Conservation (phyloP, 2,888 invertebrate genomes). For the Drosophila robusta region DNA sequence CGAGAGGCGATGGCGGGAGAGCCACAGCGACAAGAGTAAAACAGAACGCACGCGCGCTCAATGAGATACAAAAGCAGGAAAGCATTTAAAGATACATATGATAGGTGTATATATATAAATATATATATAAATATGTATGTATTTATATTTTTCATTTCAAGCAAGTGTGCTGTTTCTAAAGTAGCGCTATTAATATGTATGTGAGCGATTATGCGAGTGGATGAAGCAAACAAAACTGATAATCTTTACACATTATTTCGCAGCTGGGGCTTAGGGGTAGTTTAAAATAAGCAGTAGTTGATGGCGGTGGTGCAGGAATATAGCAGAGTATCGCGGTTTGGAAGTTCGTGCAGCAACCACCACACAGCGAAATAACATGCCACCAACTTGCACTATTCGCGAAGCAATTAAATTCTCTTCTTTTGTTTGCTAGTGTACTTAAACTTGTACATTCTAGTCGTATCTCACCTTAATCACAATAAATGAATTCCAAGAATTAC, state of each 20-base stretch:
- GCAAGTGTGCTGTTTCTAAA: constrained; percentile 35
- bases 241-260: constrained; percentile 21
- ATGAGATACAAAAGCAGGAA: constrained; percentile 48
- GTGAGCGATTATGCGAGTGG: constrained; percentile 9
- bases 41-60: constrained; percentile 68
- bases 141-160: constrained; percentile 30
- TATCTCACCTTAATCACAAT: constrained; percentile 34
- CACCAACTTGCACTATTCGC: constrained; percentile 17
- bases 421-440: constrained; percentile 5
- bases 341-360: constrained; percentile 37
- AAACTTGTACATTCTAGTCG: constrained; percentile 9
- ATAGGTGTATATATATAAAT: constrained; percentile 48
- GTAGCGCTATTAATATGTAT: constrained; percentile 11
- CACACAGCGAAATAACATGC: constrained; percentile 12
- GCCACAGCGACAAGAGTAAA: not conserved
- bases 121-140: not conserved
- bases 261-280: not conserved
- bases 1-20: not conserved
- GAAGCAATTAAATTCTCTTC: constrained; percentile 35
- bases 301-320: not conserved
- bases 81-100: constrained; percentile 64
- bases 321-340: not conserved
- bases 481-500: constrained; percentile 28
- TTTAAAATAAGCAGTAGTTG: not conserved
- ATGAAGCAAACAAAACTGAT: constrained; percentile 11